Evolutionary conservation across 2,888 invertebrate species (phyloP).

Genomic region (Sclerodermus sp.): DNA sequence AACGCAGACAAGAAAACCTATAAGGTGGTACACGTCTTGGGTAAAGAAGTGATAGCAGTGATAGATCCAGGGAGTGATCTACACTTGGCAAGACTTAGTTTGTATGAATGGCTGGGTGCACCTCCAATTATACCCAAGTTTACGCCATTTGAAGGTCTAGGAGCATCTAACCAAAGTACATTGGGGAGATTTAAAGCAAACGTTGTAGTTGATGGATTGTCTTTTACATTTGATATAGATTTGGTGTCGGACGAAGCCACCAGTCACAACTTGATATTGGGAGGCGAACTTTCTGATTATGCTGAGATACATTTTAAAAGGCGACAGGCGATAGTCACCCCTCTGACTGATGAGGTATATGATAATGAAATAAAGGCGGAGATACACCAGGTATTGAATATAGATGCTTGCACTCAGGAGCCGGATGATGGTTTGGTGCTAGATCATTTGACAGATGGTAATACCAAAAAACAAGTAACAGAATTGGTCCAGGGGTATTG

Average conservation of each 20-base stretch:
- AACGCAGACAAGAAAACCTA: constrained; percentile 15
- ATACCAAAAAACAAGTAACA: not conserved
- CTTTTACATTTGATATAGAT: constrained; percentile 11
- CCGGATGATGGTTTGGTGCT: not conserved
- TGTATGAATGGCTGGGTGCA: constrained; percentile 11
- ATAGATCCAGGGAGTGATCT: constrained; percentile 16
- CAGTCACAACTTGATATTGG: constrained; percentile 15
- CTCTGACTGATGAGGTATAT: constrained; percentile 1
- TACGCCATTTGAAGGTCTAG: constrained; percentile 10
- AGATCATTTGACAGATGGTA: not conserved
- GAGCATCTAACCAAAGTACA: constrained; percentile 3
- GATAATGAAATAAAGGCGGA: not conserved
- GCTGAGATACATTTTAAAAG: constrained; percentile 12
- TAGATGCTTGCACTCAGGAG: not conserved
- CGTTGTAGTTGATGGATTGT: constrained; percentile 9
- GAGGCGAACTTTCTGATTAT: constrained; percentile 15
- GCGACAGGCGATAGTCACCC: constrained; percentile 7
- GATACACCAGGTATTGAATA: not conserved
- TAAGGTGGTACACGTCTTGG: constrained; percentile 11
- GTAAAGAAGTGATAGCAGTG: constrained; percentile 8
- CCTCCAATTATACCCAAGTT: constrained; percentile 2
- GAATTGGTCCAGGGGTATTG: constrained; percentile 7
- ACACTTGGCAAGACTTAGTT: constrained; percentile 9
- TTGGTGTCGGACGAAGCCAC: constrained; percentile 15
- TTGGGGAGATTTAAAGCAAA: constrained; percentile 12